Evolutionary conservation across 2,797 vertebrate genomes (phyloP).

Genomic region (Peromyscus eremicus): DNA sequence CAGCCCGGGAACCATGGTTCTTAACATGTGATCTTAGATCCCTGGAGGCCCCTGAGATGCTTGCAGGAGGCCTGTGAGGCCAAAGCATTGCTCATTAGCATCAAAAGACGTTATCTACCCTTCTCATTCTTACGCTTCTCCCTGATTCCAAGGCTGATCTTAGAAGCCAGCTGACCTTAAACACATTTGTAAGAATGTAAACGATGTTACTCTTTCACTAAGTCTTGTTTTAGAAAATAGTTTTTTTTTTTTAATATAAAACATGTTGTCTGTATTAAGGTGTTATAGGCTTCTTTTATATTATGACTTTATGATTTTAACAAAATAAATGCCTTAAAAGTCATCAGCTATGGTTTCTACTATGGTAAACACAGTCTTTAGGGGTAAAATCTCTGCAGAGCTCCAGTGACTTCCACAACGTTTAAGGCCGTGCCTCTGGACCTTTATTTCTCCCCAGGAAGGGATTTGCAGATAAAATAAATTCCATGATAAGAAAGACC

Average conservation of each 20-base stretch:
- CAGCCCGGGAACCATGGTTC: neutral
- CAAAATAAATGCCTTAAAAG: constrained; percentile 33
- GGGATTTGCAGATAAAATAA: neutral
- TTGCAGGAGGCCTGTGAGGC: neutral
- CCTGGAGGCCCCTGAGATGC: neutral
- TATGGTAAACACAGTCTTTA: neutral
- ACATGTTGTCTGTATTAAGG: neutral
- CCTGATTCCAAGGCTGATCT: neutral
- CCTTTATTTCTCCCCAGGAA: constrained; percentile 11
- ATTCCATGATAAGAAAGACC: neutral
- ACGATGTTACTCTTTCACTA: neutral
- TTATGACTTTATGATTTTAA: neutral
- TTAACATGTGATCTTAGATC: neutral
- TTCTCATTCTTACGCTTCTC: neutral
- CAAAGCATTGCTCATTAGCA: neutral
- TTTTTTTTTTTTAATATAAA: constrained; percentile 51
- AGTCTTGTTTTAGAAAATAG: constrained; percentile 42
- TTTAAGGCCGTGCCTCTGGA: neutral
- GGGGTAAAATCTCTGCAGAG: constrained; percentile 19
- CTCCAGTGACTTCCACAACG: neutral
- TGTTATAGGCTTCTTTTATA: constrained; percentile 3
- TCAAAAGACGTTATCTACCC: neutral
- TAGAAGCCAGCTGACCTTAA: constrained; percentile 8
- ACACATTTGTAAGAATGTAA: constrained; percentile 16
- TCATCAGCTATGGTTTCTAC: neutral